Evolutionary conservation across 2,113 vertebrate genomes (phyloP).

Genomic region (Dromas ardeola): DNA sequence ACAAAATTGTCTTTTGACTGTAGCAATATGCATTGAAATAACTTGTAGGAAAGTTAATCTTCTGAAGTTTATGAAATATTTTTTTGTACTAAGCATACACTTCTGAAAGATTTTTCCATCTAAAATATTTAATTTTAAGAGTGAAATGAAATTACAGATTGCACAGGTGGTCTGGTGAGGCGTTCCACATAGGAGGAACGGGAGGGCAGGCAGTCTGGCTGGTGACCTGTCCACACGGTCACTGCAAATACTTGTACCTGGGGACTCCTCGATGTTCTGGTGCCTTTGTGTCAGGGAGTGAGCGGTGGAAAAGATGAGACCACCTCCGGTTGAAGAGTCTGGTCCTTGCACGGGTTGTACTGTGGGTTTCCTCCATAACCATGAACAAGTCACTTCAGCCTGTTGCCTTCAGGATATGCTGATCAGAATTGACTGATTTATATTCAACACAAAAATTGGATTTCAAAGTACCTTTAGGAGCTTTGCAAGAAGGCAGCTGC

Average conservation of each 20-base stretch:
- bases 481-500: background rate
- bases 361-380: rapidly evolving
- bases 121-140: background rate
- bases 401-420: background rate
- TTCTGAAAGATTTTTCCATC: background rate
- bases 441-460: background rate
- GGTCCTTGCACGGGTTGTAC: rapidly evolving
- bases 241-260: background rate
- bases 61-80: slow-evolving; percentile 30
- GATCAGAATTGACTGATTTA: background rate
- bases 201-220: background rate
- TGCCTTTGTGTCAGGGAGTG: rapidly evolving
- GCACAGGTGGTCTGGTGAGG: background rate
- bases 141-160: background rate
- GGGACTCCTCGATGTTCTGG: rapidly evolving
- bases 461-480: background rate
- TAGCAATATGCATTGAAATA: slow-evolving; percentile 46
- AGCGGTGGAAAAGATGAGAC: rapidly evolving
- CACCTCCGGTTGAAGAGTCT: rapidly evolving
- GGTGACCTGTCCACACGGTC: rapidly evolving
- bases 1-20: slow-evolving; percentile 61
- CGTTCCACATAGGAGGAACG: background rate
- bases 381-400: too few relatives aligned
- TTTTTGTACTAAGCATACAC: background rate
- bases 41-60: slow-evolving; percentile 55